Percentiles rank a stretch among this genome's conserved stretches.
Conservation (phyloP, 1,140 invertebrate genomes). For the Cephus cinctus region DNA sequence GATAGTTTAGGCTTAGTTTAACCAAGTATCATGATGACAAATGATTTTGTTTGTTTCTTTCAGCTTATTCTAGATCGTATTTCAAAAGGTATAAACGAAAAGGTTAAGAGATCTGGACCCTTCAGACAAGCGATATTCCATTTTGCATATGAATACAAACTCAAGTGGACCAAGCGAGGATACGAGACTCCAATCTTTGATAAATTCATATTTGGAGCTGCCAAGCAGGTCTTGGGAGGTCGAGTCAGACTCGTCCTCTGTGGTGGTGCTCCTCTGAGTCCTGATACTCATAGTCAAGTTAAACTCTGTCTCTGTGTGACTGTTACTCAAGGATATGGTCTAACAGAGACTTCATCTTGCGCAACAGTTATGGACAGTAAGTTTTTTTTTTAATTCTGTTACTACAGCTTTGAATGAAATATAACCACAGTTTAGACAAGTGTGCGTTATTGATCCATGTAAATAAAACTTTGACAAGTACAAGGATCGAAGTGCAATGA, state of each 20-base stretch:
- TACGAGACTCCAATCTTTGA: slow-evolving; percentile 84
- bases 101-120: slow-evolving; percentile 75
- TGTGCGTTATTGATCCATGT: too few relatives aligned
- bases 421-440: too few relatives aligned
- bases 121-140: slow-evolving; percentile 81
- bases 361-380: slow-evolving; percentile 85
- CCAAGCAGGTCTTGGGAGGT: slow-evolving; percentile 83
- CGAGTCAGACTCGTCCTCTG: slow-evolving; percentile 81
- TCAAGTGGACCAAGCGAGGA: slow-evolving; percentile 78
- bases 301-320: slow-evolving; percentile 89
- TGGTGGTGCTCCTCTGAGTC: slow-evolving; percentile 93
- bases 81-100: slow-evolving; percentile 92
- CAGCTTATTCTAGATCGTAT: slow-evolving; percentile 93
- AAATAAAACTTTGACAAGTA: too few relatives aligned
- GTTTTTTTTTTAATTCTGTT: slow-evolving; percentile 29
- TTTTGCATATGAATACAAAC: slow-evolving; percentile 91
- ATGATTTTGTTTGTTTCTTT: slow-evolving; percentile 35
- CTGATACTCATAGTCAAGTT: slow-evolving; percentile 94
- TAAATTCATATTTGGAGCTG: slow-evolving; percentile 57
- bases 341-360: slow-evolving; percentile 95
- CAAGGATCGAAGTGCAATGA: too few relatives aligned
- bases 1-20: slow-evolving; percentile 9
- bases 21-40: slow-evolving; percentile 12
- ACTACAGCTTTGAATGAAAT: too few relatives aligned
- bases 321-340: slow-evolving; percentile 93